Base-by-base conservation (phyloP, 2,113 vertebrate species). In the Cavia aperea region DNA sequence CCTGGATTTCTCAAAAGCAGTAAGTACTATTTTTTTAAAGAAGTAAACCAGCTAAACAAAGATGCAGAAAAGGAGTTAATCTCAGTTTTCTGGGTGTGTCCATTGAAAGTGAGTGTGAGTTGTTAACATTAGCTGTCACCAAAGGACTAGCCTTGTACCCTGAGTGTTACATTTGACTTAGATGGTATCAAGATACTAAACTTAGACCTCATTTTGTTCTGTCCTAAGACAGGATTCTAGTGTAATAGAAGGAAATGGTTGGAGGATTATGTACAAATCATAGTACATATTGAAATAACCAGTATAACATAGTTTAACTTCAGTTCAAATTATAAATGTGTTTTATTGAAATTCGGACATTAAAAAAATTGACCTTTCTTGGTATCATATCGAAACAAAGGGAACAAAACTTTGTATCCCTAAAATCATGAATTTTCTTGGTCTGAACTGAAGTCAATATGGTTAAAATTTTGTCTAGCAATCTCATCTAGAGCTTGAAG, bases 1-100 rank as follows among this genome's bases (percentile, higher is more conserved):
- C 36, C 96, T 99, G 96, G 98, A 98, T 81, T 99, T 99, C 96
- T 99, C 99, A 66, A 99, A 99, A 98, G 98, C 98, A 93, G 99
- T 99, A 97, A 99, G 98, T 98, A 93, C 73, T n/a, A 63, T 0
- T 86, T 85, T 54, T 93, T 93, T 86, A 70, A 93, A 88, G 31
- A 66, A 68, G 10, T 36, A 49, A 93, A 23, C 63, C 65, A 60
- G 4, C 26, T 39, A 16, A 77, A 77, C 73, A 84, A 91, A 91
- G 58, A 70, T 54, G 12, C 9, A 51, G 54, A 81, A 94, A 87
- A 86, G 58, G 89, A 16, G 7, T 49, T 58, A 77, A 75, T 24
- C 24, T 83, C 49, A 31, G 18, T 77, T 88, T 65, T 91, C 11
- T 86, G 3, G 91, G 29, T 54, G 4, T 72, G 3, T 85, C 51